A percentile compares a stretch with the other conserved stretches of the same genome.
Evolutionary conservation across 92 coral and sea anemone species (phyloP).

Genomic region (Umimayanthus kanabou): DNA sequence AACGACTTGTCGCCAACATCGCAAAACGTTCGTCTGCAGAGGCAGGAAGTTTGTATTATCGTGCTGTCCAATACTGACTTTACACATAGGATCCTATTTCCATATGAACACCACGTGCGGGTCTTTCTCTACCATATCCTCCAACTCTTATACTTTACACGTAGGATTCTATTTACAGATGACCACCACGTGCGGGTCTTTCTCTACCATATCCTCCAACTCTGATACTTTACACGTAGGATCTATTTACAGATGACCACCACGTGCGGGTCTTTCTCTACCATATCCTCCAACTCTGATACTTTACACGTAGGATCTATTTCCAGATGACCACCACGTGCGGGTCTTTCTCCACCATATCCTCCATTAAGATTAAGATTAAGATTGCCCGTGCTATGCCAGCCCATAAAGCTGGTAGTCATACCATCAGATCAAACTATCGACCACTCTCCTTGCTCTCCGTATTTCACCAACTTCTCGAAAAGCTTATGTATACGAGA

Average conservation of each 20-base stretch:
- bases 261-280: constrained; percentile 76
- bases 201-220: constrained; percentile 78
- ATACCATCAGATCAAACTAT: no score
- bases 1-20: no score
- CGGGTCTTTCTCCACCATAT: constrained; percentile 77
- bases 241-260: constrained; percentile 82
- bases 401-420: no score
- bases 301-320: constrained; percentile 9
- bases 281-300: constrained; percentile 61
- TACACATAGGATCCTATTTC: constrained; percentile 49
- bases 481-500: no score
- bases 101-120: constrained; percentile 83
- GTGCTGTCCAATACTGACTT: no score
- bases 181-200: constrained; percentile 75
- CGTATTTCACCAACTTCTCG: no score
- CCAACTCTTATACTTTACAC: constrained; percentile 5
- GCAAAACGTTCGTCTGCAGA: no score
- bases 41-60: no score
- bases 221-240: no score
- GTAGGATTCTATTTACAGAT: constrained; percentile 68
- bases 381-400: no score
- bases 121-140: constrained; percentile 79
- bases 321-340: constrained; percentile 87
- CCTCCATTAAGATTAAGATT: no score
- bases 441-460: no score